Conservation (phyloP, 23 tunicate species). For the Clavelina lepadiformis region DNA sequence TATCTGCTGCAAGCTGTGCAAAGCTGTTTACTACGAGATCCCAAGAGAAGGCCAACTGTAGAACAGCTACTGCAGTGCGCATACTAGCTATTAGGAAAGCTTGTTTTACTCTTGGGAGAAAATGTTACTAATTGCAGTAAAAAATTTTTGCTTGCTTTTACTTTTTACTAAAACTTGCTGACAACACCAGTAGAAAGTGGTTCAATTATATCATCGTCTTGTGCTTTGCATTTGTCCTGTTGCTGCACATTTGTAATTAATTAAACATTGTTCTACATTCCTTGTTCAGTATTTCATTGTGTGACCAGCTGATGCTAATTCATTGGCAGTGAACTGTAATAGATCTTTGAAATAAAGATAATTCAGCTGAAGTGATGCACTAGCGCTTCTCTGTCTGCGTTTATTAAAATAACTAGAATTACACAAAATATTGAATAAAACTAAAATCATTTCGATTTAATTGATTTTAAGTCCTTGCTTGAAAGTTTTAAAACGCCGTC, state of each 20-base stretch:
- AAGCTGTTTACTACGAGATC: conserved; percentile 51
- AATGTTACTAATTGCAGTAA: too few relatives aligned
- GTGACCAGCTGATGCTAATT: neutral
- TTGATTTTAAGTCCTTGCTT: neutral
- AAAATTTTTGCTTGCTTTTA: too few relatives aligned
- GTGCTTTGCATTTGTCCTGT: too few relatives aligned
- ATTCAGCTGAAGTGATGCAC: too few relatives aligned
- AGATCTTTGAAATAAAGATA: too few relatives aligned
- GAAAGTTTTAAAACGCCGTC: conserved; percentile 17
- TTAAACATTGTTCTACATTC: neutral
- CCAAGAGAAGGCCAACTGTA: conserved; percentile 74
- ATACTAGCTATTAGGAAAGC: neutral
- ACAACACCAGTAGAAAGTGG: too few relatives aligned
- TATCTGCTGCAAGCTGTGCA: conserved; percentile 32
- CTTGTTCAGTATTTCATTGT: neutral
- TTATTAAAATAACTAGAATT: too few relatives aligned
- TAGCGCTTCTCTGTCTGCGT: too few relatives aligned
- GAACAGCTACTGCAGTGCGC: conserved; percentile 37
- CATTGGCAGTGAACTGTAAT: neutral
- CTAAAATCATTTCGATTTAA: neutral
- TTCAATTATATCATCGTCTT: too few relatives aligned
- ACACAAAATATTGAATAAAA: too few relatives aligned
- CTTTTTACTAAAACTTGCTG: too few relatives aligned
- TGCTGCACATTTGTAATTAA: neutral
- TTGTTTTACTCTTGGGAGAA: neutral